Conservation (phyloP, 2,797 vertebrate species). For the Spinus pinus region DNA sequence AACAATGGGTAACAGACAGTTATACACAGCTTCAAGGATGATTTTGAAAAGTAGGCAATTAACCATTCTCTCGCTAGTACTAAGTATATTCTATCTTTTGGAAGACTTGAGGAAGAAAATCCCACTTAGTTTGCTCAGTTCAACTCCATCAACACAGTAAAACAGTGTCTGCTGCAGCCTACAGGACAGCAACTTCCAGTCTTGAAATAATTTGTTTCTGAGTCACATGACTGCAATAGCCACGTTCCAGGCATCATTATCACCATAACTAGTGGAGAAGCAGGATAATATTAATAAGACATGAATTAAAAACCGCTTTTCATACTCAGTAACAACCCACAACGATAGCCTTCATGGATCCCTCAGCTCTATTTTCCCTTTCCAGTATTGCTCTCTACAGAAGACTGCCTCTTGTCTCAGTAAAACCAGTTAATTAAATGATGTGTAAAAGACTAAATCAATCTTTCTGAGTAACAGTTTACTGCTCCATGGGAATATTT, state of each 20-base stretch:
- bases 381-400: slow-evolving; percentile 6
- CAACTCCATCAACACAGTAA: neutral
- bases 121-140: neutral
- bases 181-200: neutral
- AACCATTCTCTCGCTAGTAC: neutral
- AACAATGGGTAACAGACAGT: neutral
- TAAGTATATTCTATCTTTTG: neutral
- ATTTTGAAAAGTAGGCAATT: neutral
- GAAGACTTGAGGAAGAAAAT: neutral
- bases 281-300: neutral
- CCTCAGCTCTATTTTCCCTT: neutral
- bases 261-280: neutral
- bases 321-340: neutral
- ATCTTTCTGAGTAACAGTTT: slow-evolving; percentile 72
- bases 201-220: neutral
- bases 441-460: slow-evolving; percentile 78
- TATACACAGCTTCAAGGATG: neutral
- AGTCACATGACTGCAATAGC: neutral
- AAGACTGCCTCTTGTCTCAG: slow-evolving; percentile 53
- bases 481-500: slow-evolving; percentile 67
- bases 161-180: neutral
- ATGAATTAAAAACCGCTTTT: neutral
- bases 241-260: neutral
- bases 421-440: slow-evolving; percentile 72
- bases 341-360: neutral